phyloP scores from a whole-genome alignment of 2,888 invertebrate species.

The Epinotia demarniana region DNA sequence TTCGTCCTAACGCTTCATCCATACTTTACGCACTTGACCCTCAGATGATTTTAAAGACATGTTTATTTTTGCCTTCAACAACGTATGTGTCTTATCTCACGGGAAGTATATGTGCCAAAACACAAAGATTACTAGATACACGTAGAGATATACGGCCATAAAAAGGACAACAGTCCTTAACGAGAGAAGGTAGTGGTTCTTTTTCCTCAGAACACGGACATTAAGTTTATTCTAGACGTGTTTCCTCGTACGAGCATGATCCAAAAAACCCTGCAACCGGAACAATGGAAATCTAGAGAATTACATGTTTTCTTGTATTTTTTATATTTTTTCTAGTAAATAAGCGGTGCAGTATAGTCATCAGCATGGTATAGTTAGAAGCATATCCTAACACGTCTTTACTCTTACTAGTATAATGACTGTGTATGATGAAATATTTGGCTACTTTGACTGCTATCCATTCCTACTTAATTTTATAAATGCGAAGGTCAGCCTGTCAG shows the following conservation, averaged over 20 bases:
- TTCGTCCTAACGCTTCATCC: too few relatives aligned
- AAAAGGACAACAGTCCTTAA: neutral
- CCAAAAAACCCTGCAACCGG: neutral
- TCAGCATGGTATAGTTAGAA: too few relatives aligned
- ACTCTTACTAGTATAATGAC: too few relatives aligned
- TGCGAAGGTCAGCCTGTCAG: too few relatives aligned
- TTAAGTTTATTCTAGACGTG: neutral
- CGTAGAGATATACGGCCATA: neutral
- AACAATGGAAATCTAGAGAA: neutral
- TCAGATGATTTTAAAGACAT: too few relatives aligned
- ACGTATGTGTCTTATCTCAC: too few relatives aligned
- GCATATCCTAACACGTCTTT: too few relatives aligned
- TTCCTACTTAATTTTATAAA: too few relatives aligned
- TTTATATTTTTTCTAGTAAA: slow-evolving; percentile 16
- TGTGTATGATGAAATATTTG: too few relatives aligned
- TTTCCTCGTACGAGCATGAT: neutral
- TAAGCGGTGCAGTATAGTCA: neutral
- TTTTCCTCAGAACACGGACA: neutral
- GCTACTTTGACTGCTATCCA: too few relatives aligned
- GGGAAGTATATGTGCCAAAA: neutral
- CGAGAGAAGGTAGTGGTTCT: neutral
- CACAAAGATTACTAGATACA: neutral
- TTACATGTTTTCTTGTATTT: neutral
- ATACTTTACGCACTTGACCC: too few relatives aligned
- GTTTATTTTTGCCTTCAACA: too few relatives aligned